Evolutionary conservation across 2,113 vertebrate species (phyloP), one percentile per base, ranked within the genome.

Genomic region (Epinephelus lanceolatus): DNA sequence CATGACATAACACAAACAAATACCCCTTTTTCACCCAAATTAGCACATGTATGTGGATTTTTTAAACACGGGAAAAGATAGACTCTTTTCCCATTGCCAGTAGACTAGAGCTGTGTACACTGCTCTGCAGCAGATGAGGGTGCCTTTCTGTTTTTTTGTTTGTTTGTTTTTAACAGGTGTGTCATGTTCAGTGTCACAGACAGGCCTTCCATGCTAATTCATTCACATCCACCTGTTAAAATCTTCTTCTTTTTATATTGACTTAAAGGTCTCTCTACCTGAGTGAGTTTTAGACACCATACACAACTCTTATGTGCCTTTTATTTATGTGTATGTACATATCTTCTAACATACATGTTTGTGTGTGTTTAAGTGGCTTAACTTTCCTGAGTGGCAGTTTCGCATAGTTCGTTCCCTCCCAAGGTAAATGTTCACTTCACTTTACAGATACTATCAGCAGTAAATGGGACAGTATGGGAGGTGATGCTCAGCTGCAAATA

Each of bases 361-460:
- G 30, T 72, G 37, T 80, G 68, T 56, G 61, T 68, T 57, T 76
- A 55, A 30, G 53, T 63, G 40, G 66, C 8, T 37, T 68, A 18
- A 17, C 59, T 73, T 76, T 59, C 15, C 65, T n/a, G 17, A 7
- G 33, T 27, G 42, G 52, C 5, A 71, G 23, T 63, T 77, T 71
- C 25, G 27, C 67, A 61, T 7, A 15, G 15, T 62, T 73, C 5
- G 5, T 55, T 73, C 11, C 23, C 55, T 74, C 66, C 74, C 66
- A 85, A 84, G 55, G 71, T 71, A 69, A 84, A 78, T 57, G 8
- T 3, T 55, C 69, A n/a, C 52, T 62, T 33, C 59, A 67, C 53
- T 56, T 80, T 51, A 79, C 60, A 53, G 15, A 62, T 23, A n/a
- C 67, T 37, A 6, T 62, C 33, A 66, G 45, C 45, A 57, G 18